Base-by-base conservation (phyloP, 2,797 vertebrate species). In the Dipus sagitta region DNA sequence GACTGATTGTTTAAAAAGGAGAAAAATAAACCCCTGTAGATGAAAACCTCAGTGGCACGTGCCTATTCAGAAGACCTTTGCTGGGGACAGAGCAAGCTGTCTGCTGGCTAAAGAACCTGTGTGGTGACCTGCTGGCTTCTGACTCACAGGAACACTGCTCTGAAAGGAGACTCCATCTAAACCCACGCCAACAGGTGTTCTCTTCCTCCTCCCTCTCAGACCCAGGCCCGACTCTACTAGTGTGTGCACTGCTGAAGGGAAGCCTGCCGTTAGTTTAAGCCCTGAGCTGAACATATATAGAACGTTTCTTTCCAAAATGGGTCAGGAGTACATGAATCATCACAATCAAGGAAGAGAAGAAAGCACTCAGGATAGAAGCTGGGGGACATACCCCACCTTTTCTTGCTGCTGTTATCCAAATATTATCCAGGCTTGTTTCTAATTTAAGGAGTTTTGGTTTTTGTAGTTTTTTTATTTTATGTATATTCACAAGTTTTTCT, bases 191-290 rank as follows among this genome's bases (percentile, higher is more conserved):
- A 38, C 9, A 30, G n/a, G 52, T 26, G 60, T 67, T 58, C 62
- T 84, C 34, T 21, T 77, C 30, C 47, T n/a, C 86, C 52, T 32
- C 4, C 84, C 32, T 34, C 9, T 74, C n/a, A 28, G 62, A 77
- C 42, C 75, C 34, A 9, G 21, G 15, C 72, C 3, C 26, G 83
- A 21, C 60, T 79, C 68, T 80, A 32, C 32, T 84, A 72, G 83
- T 42, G 21, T 12, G 0, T 54, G 6, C 38, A 54, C 67, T 75
- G 8, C 54, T 24, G 23, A 75, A 84, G 79, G 79, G 26, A 95
- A 80, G 52, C 52, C 52, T 26, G 1, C 54, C 28, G 82, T 87
- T 93, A 68, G 84, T 87, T 87, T 88, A 62, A 93, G 74, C n/a
- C 72, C 17, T 74, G 26, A 60, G 28, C 30, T 26, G 18, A 87